These are phyloP conservation scores for Oryzias woworae DNA, from an alignment of 2,113 vertebrate species.

Conservation along the genomic window DNA sequence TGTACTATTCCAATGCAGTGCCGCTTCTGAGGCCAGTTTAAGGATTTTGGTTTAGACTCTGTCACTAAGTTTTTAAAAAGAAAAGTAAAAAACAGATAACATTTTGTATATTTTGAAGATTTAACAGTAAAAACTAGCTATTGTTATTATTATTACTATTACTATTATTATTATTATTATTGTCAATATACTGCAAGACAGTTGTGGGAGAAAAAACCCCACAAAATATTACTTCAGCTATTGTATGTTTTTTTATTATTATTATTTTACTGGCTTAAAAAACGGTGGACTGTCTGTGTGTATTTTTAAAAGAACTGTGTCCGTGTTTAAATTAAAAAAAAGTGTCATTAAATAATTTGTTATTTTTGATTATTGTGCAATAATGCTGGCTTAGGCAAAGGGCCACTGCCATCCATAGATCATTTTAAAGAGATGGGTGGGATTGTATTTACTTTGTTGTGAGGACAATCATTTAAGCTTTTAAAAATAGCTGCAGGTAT, in stretches of 20 bases:
- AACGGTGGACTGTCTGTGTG: constrained; percentile 39
- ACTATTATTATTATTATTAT: constrained; percentile 49
- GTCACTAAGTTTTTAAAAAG: constrained; percentile 52
- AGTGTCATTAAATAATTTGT: constrained; percentile 60
- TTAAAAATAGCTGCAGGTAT: constrained; percentile 15
- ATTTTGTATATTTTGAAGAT: constrained; percentile 67
- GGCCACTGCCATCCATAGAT: constrained; percentile 15
- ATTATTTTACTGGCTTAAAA: constrained; percentile 34
- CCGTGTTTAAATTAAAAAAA: constrained; percentile 51
- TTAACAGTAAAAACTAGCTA: constrained; percentile 28
- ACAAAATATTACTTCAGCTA: constrained; percentile 23
- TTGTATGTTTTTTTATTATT: constrained; percentile 43
- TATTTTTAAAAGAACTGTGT: constrained; percentile 60
- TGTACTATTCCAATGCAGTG: constrained; percentile 93
- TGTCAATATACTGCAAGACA: constrained; percentile 26
- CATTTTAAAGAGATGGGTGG: constrained; percentile 5
- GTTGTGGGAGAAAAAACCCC: neutral
- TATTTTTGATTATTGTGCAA: constrained; percentile 67
- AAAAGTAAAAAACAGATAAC: neutral
- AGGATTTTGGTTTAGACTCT: constrained; percentile 24
- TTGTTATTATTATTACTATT: constrained; percentile 60
- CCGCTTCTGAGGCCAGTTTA: constrained; percentile 92
- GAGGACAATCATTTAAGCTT: constrained; percentile 63
- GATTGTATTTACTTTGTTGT: constrained; percentile 19
- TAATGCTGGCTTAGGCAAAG: constrained; percentile 45